Evolutionary conservation across 2,797 vertebrate species (phyloP).

Genomic region (Ctenopoma multispine): DNA sequence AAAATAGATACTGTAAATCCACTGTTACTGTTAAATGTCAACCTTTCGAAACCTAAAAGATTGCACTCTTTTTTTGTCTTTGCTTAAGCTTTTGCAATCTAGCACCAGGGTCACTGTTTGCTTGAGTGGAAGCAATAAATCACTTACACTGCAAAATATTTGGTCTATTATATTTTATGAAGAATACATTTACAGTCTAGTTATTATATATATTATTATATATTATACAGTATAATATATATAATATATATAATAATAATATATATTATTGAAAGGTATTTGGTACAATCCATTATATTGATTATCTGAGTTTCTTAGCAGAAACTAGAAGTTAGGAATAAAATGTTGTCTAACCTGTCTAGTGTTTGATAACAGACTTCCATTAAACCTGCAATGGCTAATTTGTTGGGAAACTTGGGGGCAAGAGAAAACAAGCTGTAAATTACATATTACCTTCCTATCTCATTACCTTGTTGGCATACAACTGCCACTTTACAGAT

Average conservation of each 20-base stretch:
- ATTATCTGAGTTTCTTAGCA: neutral
- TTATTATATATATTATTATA: too few relatives aligned
- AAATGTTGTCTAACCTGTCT: neutral
- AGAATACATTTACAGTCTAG: neutral
- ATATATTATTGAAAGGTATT: too few relatives aligned
- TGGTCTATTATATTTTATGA: slow-evolving; percentile 12
- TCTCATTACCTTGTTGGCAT: neutral
- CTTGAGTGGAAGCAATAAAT: slow-evolving; percentile 20
- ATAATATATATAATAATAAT: too few relatives aligned
- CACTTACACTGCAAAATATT: slow-evolving; percentile 23
- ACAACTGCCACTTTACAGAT: neutral
- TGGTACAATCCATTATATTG: neutral
- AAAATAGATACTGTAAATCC: slow-evolving; percentile 44
- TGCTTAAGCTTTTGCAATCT: slow-evolving; percentile 4
- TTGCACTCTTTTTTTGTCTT: slow-evolving; percentile 20
- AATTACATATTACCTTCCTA: neutral
- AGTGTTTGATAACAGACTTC: too few relatives aligned
- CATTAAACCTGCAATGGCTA: neutral
- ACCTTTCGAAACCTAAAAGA: slow-evolving; percentile 16
- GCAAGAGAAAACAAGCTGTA: neutral
- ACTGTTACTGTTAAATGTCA: slow-evolving; percentile 35
- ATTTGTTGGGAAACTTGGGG: neutral
- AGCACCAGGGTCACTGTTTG: neutral
- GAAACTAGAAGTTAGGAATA: neutral
- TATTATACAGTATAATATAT: too few relatives aligned